Evolutionary conservation across 2,113 vertebrate species (phyloP).

Genomic region (Nyctereutes procyonoides): DNA sequence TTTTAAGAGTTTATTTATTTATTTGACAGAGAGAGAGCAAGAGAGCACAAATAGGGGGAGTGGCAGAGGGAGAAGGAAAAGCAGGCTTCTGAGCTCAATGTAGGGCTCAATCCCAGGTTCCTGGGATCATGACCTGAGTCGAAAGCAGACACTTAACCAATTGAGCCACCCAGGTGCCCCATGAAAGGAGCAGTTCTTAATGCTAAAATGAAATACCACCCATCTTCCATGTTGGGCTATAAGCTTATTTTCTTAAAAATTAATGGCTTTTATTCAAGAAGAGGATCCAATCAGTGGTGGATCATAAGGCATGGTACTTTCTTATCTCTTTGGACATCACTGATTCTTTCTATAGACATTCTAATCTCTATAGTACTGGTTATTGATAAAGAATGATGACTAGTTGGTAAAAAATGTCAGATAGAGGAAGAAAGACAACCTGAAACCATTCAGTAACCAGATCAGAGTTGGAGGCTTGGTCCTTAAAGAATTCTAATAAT

Average conservation of each 20-base stretch:
- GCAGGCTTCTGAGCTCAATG: too few species aligned
- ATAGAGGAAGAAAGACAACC: neutral
- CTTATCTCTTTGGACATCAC: neutral
- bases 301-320: neutral
- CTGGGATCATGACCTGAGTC: too few species aligned
- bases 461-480: neutral
- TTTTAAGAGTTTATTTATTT: too few species aligned
- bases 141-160: too few species aligned
- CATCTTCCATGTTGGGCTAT: neutral
- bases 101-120: too few species aligned
- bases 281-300: neutral
- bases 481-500: neutral
- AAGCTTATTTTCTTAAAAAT: neutral
- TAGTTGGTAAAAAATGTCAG: neutral
- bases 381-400: neutral
- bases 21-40: too few species aligned
- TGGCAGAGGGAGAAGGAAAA: too few species aligned
- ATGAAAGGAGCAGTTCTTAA: neutral
- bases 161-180: too few species aligned
- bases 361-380: neutral
- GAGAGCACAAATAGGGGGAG: too few species aligned
- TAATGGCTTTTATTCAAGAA: neutral
- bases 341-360: neutral
- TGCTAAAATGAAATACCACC: neutral
- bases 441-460: neutral